phyloP scores from a whole-genome alignment of 2,888 invertebrate genomes.

The Agriopis marginaria region DNA sequence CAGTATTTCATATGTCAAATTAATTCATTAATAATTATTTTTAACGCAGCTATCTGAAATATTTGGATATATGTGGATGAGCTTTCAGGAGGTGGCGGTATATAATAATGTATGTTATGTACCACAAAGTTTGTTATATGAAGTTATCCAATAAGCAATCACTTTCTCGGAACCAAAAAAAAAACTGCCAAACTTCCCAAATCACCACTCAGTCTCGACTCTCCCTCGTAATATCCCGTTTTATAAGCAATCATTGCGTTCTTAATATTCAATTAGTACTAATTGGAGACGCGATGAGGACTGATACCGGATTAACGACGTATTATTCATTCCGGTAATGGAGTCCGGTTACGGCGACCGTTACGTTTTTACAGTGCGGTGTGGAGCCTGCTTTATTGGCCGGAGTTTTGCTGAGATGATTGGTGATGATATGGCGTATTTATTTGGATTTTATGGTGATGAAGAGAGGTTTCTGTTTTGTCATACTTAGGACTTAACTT shows the following conservation, averaged over 20 bases:
- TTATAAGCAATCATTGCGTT: conserved; percentile 75
- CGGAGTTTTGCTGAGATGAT: conserved; percentile 28
- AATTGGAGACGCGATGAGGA: conserved; percentile 73
- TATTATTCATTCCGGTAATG: conserved; percentile 82
- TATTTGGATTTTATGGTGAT: conserved; percentile 31
- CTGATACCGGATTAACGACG: conserved; percentile 66
- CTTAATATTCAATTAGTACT: conserved; percentile 81
- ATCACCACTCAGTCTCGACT: conserved; percentile 51
- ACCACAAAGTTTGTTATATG: not conserved
- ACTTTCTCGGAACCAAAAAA: conserved; percentile 3
- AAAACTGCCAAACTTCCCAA: conserved; percentile 24
- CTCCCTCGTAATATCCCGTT: conserved; percentile 58
- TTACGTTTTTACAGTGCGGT: conserved; percentile 68
- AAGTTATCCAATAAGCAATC: conserved; percentile 1
- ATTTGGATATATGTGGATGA: too few relatives aligned
- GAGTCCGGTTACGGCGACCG: conserved; percentile 70
- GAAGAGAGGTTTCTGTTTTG: conserved; percentile 16
- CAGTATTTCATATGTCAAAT: too few relatives aligned
- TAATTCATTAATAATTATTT: too few relatives aligned
- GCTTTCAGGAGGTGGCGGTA: too few relatives aligned
- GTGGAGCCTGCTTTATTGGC: conserved; percentile 51
- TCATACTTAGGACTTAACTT: not conserved
- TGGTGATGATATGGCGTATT: conserved; percentile 34
- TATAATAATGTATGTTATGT: not conserved
- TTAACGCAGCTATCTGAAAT: too few relatives aligned